Evolutionary conservation across 2,888 invertebrate species (phyloP).

Genomic region (Villa cingulata): DNA sequence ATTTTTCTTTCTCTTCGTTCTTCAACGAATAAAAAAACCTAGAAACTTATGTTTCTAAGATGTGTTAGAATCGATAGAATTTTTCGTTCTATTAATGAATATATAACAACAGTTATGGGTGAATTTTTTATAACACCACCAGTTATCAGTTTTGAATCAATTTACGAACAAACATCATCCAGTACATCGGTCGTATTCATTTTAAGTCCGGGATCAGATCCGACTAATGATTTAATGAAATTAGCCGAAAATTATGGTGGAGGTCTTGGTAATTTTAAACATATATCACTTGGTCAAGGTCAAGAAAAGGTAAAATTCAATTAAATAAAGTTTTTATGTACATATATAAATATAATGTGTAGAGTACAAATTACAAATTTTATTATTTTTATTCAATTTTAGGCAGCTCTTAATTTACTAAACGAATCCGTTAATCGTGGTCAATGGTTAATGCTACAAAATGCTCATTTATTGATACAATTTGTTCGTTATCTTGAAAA

Average conservation of each 20-base stretch:
- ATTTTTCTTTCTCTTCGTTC: background rate
- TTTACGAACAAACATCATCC: constrained; percentile 73
- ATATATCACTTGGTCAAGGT: constrained; percentile 85
- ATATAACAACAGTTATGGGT: constrained; percentile 69
- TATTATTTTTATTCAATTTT: constrained; percentile 12
- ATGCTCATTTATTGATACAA: constrained; percentile 71
- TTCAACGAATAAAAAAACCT: background rate
- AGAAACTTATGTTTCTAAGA: constrained; percentile 67
- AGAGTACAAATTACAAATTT: background rate
- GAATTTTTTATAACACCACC: constrained; percentile 83
- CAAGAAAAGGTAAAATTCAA: constrained; percentile 57
- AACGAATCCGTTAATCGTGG: constrained; percentile 60
- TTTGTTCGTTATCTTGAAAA: constrained; percentile 75
- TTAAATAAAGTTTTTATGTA: too few species aligned
- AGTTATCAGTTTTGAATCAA: constrained; percentile 62
- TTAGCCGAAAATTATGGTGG: constrained; percentile 55
- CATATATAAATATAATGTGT: too few species aligned
- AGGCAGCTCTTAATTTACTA: constrained; percentile 57
- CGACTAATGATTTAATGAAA: constrained; percentile 73
- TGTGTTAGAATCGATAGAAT: constrained; percentile 85
- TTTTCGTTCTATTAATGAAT: constrained; percentile 71
- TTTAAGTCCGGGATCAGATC: constrained; percentile 87
- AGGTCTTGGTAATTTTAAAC: constrained; percentile 67
- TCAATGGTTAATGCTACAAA: constrained; percentile 85
- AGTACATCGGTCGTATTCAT: constrained; percentile 83